Evolutionary conservation across 2,113 vertebrate genomes (phyloP).

Genomic region (Taxidea taxus): DNA sequence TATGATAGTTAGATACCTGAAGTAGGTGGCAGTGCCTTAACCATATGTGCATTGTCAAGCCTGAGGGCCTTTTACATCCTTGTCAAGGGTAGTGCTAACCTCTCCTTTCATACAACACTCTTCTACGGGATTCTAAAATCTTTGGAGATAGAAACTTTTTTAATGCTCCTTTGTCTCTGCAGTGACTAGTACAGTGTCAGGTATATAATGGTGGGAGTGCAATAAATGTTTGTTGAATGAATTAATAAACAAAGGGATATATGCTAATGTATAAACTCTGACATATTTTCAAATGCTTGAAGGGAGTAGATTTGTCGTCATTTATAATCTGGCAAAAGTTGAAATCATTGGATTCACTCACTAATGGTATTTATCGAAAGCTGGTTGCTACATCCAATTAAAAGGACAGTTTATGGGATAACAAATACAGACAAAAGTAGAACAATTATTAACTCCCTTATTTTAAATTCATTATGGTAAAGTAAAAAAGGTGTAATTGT

Average conservation of each 20-base stretch:
- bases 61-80: neutral
- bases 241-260: neutral
- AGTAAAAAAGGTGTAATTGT: neutral
- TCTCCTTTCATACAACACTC: neutral
- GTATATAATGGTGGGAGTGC: neutral
- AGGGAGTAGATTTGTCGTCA: neutral
- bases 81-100: neutral
- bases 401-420: neutral
- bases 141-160: neutral
- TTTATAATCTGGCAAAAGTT: neutral
- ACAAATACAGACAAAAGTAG: neutral
- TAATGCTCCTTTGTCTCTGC: neutral
- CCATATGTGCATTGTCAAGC: neutral
- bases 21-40: neutral
- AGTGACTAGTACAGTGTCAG: neutral
- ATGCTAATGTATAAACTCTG: neutral
- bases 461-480: neutral
- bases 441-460: neutral
- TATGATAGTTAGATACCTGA: neutral
- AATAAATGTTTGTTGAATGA: neutral
- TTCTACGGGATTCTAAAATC: neutral
- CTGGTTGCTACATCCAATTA: neutral
- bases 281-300: neutral
- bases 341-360: neutral
- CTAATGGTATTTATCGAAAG: neutral